Base-by-base conservation (phyloP, 2,797 vertebrate species). In the Dermochelys coriacea region DNA sequence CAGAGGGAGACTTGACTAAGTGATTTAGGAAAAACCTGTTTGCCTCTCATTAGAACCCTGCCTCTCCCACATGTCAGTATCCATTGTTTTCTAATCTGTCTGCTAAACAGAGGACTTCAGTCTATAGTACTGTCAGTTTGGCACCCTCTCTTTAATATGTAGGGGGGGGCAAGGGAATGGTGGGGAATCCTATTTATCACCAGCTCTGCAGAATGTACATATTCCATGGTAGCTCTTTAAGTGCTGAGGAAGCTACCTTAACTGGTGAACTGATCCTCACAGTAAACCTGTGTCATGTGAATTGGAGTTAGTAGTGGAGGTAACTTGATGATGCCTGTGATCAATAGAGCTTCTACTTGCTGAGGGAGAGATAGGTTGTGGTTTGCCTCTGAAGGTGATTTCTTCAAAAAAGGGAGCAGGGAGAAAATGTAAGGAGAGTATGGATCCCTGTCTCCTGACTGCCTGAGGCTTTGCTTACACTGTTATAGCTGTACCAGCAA, bases 11-110 rank as follows among this genome's bases (percentile, higher is more conserved):
- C 21, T 68, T 49, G 86, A 80, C 47, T 41, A 27, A 84, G 41
- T 93, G 84, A 23, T 93, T 86, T 85, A 88, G 80, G 54, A 86
- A 78, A 82, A 93, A 93, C 45, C 83, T 80, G 1, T 54, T 41
- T 57, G 37, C 10, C 34, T 2, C 0, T 1, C 23, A 77, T 92
- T 88, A 85, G 78, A 85, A 77, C 74, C 87, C 82, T 57, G 18
- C 82, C 45, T 61, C n/a, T 55, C 68, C 86, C 57, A 19, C 64
- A 77, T 80, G 64, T 78, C 61, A 84, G n/a, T 88, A 68, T 59
- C 51, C 21, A 16, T 75, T 71, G 61, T 59, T 87, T 52, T 84
- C 41, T 51, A 85, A 88, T 81, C 47, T 77, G 47, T 64, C 78
- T 55, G 51, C 80, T 41, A 81, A 82, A 34, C 82, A 80, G 80